Evolutionary conservation across 2,888 invertebrate genomes (phyloP).

Genomic region (Callyntrura sp.): DNA sequence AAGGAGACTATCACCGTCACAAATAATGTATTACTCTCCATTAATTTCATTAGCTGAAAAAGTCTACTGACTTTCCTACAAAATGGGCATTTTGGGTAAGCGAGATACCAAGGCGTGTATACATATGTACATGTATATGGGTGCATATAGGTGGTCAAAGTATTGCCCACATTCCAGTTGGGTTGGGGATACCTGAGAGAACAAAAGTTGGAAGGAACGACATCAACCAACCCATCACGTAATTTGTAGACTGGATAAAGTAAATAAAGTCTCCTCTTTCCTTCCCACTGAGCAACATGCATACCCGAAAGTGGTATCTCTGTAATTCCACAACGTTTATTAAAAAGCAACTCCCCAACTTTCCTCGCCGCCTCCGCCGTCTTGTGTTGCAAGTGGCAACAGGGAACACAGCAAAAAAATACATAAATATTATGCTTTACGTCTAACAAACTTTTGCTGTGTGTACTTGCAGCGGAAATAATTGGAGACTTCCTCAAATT

Average conservation of each 20-base stretch:
- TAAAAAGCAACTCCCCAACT: neutral
- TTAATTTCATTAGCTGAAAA: neutral
- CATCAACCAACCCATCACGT: slow-evolving; percentile 69
- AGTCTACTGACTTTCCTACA: neutral
- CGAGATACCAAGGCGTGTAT: too few species aligned
- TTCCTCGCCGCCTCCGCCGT: too few species aligned
- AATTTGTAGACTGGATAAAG: slow-evolving; percentile 73
- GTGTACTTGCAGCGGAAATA: too few species aligned
- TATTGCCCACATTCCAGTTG: too few species aligned
- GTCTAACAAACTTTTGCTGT: too few species aligned
- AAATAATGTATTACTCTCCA: slow-evolving; percentile 14
- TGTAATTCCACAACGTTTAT: neutral
- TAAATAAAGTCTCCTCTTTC: slow-evolving; percentile 48
- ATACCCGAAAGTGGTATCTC: neutral
- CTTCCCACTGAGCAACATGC: neutral
- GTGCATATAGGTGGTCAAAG: neutral
- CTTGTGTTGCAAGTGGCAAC: neutral
- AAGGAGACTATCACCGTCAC: neutral
- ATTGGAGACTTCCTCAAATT: neutral
- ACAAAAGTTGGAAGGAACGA: slow-evolving; percentile 67
- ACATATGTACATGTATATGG: too few species aligned
- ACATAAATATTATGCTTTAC: too few species aligned
- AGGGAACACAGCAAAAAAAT: neutral
- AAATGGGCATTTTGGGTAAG: neutral
- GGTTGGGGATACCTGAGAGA: neutral